Conservation (phyloP, 1,140 invertebrate genomes). For the Drosophila fuyamai region DNA sequence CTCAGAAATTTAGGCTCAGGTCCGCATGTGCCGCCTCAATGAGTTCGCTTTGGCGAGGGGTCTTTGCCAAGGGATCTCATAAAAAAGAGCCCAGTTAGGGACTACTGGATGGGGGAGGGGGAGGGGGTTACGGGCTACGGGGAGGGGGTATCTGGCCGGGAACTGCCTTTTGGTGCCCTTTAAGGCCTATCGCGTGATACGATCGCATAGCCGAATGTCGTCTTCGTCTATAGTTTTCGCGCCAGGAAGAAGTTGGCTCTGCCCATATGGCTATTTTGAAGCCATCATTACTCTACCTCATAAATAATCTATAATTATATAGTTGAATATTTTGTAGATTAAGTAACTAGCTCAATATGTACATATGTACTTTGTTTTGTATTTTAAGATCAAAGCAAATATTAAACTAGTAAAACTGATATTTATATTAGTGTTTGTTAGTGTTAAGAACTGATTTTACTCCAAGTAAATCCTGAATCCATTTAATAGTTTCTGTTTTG, state of each 20-base stretch:
- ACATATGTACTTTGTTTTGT: too few relatives aligned
- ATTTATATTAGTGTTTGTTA: too few relatives aligned
- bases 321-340: too few relatives aligned
- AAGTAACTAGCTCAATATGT: too few relatives aligned
- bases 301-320: too few relatives aligned
- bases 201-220: constrained; percentile 79
- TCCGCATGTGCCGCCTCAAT: constrained; percentile 53
- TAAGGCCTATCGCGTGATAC: constrained; percentile 76
- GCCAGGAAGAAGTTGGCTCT: constrained; percentile 26
- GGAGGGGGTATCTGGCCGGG: constrained; percentile 7
- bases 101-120: neutral
- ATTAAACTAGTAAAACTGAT: too few relatives aligned
- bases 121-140: neutral
- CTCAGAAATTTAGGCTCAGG: constrained; percentile 18
- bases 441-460: too few relatives aligned
- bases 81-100: neutral
- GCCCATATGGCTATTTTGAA: neutral
- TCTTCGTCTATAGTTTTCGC: constrained; percentile 68
- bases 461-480: too few relatives aligned
- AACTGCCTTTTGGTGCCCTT: constrained; percentile 59
- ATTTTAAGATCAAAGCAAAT: too few relatives aligned
- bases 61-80: neutral
- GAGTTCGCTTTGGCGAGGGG: constrained; percentile 12
- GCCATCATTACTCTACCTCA: too few relatives aligned
- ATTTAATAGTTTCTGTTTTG: too few relatives aligned